Evolutionary conservation across 1,140 invertebrate genomes (phyloP).

Genomic region (Leptopilina boulardi): DNA sequence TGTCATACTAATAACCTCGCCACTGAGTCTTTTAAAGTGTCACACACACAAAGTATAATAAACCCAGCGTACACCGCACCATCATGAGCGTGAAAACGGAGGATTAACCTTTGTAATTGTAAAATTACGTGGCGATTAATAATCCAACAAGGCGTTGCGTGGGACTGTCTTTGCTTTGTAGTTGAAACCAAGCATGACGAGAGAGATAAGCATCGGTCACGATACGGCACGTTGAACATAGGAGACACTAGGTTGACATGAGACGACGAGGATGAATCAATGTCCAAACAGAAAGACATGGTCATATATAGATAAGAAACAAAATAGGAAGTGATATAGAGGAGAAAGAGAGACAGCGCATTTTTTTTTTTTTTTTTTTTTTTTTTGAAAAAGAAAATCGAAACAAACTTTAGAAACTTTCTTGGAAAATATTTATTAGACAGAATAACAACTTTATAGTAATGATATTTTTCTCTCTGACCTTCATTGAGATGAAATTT

Average conservation of each 20-base stretch:
- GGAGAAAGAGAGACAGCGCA: conserved; percentile 52
- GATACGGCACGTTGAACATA: conserved; percentile 58
- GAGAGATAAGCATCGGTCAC: conserved; percentile 72
- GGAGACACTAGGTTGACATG: conserved; percentile 58
- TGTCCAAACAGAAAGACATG: conserved; percentile 56
- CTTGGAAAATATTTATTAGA: not conserved
- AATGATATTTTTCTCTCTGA: conserved; percentile 3
- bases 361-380: too few species aligned
- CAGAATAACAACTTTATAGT: not conserved
- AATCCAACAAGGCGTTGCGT: conserved; percentile 71
- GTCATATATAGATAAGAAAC: conserved; percentile 38
- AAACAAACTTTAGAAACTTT: conserved; percentile 19
- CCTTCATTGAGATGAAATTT: conserved; percentile 17
- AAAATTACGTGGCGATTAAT: conserved; percentile 73
- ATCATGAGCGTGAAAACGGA: conserved; percentile 67
- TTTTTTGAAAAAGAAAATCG: conserved; percentile 2
- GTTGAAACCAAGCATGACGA: conserved; percentile 68
- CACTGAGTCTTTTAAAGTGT: conserved; percentile 13
- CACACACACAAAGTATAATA: conserved; percentile 13
- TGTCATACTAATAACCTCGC: not conserved
- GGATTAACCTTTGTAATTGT: conserved; percentile 71
- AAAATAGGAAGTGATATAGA: conserved; percentile 24
- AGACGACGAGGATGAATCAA: conserved; percentile 68
- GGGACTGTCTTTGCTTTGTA: conserved; percentile 68
- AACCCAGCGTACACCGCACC: too few species aligned